Evolutionary conservation across 2,113 vertebrate genomes (phyloP).

Genomic region (Natator depressus): DNA sequence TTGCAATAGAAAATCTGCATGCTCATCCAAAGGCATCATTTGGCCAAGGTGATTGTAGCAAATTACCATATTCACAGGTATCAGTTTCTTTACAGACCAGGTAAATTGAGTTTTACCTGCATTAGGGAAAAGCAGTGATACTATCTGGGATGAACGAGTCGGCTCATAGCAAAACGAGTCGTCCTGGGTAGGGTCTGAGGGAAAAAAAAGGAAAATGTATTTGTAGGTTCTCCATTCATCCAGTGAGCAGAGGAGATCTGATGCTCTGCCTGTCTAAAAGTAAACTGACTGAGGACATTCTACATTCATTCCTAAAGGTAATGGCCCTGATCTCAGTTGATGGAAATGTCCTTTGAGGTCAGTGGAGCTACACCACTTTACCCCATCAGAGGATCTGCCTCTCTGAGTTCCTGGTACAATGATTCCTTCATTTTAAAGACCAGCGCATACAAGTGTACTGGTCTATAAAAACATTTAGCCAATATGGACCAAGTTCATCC

Average conservation of each 20-base stretch:
- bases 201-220: background rate
- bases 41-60: background rate
- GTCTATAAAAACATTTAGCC: background rate
- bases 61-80: background rate
- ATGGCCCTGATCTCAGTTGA: background rate
- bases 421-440: background rate
- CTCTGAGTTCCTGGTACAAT: background rate
- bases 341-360: background rate
- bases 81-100: constrained; percentile 24
- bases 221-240: background rate
- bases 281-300: background rate
- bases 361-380: background rate
- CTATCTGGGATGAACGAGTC: background rate
- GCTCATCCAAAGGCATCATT: background rate
- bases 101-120: background rate
- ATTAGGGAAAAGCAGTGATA: background rate
- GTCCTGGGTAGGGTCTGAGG: background rate
- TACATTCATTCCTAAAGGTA: background rate
- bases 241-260: background rate
- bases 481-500: background rate
- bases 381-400: background rate
- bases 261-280: background rate
- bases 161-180: background rate
- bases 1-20: background rate
- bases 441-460: background rate